phyloP scores from a whole-genome alignment of 2,888 invertebrate genomes.

The Noctua pronuba region DNA sequence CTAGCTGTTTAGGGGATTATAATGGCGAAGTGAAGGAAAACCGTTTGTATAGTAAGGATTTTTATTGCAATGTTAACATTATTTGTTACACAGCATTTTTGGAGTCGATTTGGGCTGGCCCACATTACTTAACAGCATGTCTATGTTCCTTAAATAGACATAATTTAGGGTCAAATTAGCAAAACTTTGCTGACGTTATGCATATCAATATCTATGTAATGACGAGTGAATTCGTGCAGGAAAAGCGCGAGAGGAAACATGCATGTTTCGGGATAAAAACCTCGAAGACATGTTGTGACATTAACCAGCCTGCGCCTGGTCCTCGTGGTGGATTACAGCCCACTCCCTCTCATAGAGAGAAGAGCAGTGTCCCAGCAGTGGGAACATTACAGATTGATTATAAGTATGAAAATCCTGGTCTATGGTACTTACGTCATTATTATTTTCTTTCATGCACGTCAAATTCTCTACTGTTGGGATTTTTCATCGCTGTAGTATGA shows the following conservation, averaged over 20 bases:
- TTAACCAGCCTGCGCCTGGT: neutral
- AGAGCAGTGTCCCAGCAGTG: neutral
- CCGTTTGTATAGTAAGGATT: neutral
- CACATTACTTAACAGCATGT: neutral
- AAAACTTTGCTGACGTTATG: neutral
- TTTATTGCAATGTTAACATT: constrained; percentile 9
- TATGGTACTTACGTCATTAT: neutral
- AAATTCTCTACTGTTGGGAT: neutral
- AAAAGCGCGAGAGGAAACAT: neutral
- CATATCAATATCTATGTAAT: neutral
- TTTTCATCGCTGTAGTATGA: neutral
- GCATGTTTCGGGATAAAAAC: neutral
- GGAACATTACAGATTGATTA: neutral
- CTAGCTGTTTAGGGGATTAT: constrained; percentile 27
- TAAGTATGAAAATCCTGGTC: neutral
- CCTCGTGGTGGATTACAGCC: neutral
- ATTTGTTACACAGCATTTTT: neutral
- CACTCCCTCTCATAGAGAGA: neutral
- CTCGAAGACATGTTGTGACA: neutral
- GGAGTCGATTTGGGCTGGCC: neutral
- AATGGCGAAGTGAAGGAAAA: neutral
- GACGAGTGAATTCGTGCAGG: neutral
- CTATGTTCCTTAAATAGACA: neutral
- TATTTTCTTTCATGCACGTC: neutral
- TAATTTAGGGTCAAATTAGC: neutral